These are phyloP conservation scores for Nomada fucata DNA, from an alignment of 2,888 invertebrate species.

Conservation along the genomic window DNA sequence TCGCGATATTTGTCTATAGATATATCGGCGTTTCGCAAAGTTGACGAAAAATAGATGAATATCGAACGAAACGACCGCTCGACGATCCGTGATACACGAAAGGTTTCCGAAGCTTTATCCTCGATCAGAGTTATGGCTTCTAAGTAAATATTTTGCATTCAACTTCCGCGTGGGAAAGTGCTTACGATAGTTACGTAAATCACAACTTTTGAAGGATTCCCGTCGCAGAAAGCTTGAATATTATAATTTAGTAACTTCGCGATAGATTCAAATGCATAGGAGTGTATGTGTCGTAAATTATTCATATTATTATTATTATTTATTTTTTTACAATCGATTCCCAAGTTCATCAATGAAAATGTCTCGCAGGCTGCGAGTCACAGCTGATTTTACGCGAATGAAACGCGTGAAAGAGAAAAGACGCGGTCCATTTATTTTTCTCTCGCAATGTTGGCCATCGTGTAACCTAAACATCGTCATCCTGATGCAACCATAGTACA, in stretches of 20 bases:
- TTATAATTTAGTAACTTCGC: not conserved
- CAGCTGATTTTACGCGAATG: conserved; percentile 4
- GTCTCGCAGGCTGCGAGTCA: not conserved
- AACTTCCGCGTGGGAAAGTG: not conserved
- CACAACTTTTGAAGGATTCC: not conserved
- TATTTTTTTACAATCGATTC: not conserved
- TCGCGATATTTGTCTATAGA: not conserved
- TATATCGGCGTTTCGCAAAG: not conserved
- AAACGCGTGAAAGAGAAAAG: not conserved
- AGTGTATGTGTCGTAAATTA: not conserved
- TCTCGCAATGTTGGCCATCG: conserved; percentile 26
- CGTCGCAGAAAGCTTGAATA: not conserved
- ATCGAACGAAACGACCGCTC: not conserved
- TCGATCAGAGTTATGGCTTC: not conserved
- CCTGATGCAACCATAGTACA: not conserved
- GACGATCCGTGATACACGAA: not conserved
- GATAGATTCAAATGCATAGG: not conserved
- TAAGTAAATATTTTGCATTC: not conserved
- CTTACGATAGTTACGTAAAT: not conserved
- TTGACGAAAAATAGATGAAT: not conserved
- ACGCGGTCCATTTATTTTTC: not conserved
- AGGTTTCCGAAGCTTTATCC: not conserved
- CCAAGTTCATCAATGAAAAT: not conserved
- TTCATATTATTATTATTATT: not conserved
- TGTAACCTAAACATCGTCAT: conserved; percentile 1